These are phyloP conservation scores for Periophthalmus magnuspinnatus DNA, from an alignment of 2,797 vertebrate species.

Conservation along the genomic window DNA sequence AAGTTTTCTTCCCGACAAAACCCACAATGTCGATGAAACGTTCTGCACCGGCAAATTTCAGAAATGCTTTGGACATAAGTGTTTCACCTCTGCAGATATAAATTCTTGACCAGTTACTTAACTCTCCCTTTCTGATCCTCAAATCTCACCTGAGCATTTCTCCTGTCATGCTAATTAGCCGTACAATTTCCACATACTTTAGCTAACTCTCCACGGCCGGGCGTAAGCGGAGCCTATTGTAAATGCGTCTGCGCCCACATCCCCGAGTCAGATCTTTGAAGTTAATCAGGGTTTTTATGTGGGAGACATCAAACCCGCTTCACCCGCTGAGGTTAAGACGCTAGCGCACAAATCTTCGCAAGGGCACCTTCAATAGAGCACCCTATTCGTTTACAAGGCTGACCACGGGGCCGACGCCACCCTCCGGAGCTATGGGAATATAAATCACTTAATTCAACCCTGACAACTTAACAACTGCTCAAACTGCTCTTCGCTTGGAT, in stretches of 20 bases:
- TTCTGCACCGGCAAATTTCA: no score
- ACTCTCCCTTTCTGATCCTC: no score
- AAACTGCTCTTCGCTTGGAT: background rate
- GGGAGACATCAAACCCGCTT: conserved; percentile 71
- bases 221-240: background rate
- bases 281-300: conserved; percentile 75
- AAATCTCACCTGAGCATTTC: background rate
- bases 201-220: background rate
- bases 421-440: conserved; percentile 27
- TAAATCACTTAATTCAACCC: conserved; percentile 43
- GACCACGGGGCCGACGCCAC: conserved; percentile 34
- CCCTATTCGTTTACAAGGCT: conserved; percentile 53
- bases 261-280: conserved; percentile 56
- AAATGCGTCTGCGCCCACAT: background rate
- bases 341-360: conserved; percentile 49
- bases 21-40: no score
- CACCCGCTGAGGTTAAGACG: conserved; percentile 43
- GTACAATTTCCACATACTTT: background rate
- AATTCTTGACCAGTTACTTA: no score
- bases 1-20: no score
- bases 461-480: conserved; percentile 32
- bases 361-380: conserved; percentile 67
- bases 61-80: no score
- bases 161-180: background rate
- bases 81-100: no score